A percentile compares a stretch with the other conserved stretches of the same genome.
Evolutionary conservation across 2,888 invertebrate species (phyloP).

Genomic region (Drosophila mulleri): DNA sequence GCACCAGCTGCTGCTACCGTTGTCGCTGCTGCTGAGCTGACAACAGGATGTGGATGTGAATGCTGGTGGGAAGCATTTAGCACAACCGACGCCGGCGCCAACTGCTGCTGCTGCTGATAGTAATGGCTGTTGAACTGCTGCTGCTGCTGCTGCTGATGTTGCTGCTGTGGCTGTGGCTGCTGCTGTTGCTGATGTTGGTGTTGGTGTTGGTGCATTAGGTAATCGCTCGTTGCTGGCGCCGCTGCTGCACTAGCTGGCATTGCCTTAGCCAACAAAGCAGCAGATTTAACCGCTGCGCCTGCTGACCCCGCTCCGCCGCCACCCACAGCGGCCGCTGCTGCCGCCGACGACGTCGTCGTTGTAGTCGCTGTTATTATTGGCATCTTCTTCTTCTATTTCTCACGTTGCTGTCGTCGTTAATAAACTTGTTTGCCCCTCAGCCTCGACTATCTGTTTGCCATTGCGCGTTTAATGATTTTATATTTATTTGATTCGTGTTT

Average conservation of each 20-base stretch:
- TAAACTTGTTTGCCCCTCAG: constrained; percentile 23
- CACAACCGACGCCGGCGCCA: constrained; percentile 48
- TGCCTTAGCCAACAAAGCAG: constrained; percentile 5
- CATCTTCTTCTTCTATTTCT: constrained; percentile 61
- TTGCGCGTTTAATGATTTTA: constrained; percentile 28
- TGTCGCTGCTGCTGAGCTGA: constrained; percentile 22
- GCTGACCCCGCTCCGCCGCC: constrained; percentile 13
- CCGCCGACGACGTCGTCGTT: constrained; percentile 39
- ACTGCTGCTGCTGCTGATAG: constrained; percentile 63
- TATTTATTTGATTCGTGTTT: constrained; percentile 24
- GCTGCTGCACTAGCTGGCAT: constrained; percentile 29
- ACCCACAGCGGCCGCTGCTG: not conserved
- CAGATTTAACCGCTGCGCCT: constrained; percentile 50
- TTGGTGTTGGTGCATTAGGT: constrained; percentile 67
- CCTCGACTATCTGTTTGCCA: constrained; percentile 33
- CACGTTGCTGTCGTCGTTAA: constrained; percentile 26
- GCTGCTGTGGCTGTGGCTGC: constrained; percentile 36
- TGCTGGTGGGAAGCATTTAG: constrained; percentile 75
- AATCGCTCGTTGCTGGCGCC: constrained; percentile 63
- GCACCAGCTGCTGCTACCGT: constrained; percentile 35
- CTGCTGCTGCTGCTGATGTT: constrained; percentile 29
- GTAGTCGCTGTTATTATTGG: constrained; percentile 76
- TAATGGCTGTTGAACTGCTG: constrained; percentile 54
- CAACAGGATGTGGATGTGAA: constrained; percentile 68
- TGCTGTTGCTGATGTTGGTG: constrained; percentile 40